Evolutionary conservation across 2,113 vertebrate genomes (phyloP), one percentile per base, ranked within the genome.

Genomic region (Platycercus adscitus): DNA sequence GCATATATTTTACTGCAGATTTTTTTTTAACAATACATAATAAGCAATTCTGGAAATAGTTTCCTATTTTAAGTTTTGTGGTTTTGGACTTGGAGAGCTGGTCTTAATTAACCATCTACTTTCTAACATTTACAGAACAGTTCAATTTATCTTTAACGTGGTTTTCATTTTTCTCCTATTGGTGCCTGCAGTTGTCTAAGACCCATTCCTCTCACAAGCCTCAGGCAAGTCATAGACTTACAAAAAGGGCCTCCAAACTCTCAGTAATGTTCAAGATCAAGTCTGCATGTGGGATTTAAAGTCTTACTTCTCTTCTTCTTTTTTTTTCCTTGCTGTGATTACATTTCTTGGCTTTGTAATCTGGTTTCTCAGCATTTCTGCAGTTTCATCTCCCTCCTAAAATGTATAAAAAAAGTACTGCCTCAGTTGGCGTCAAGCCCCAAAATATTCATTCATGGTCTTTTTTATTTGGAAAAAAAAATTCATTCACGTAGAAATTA

Each of bases 1-100:
- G 97, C 86, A 96, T 96, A 94, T 96, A 97, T 98, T 98, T 98
- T 96, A 97, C 96, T 95, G 92, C 73, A 92, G 92, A 21, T 89
- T 96, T 97, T 98, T 98, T 98, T 93, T 95, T 92, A 97, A 98
- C 97, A 97, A 97, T 97, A 96, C 90, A 97, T 97, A 98, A 98
- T 98, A 96, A 97, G 97, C 97, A 98, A 98, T 98, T 97, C 98
- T 98, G 97, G 97, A 98, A 98, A 97, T 97, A 98, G 98, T 98
- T 98, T 98, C 96, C 97, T 97, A 98, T 98, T 98, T 98, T 98
- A 97, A 97, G 95, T 98, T 98, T 96, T 98, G 98, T 98, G 98
- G 98, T 98, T 98, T 98, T 96, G 95, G 95, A 98, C 94, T 92
- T 92, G 81, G 97, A 98, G 97, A 96, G 93, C 98, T 98, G 98